Conservation (phyloP, 2,888 invertebrate species). For the Hydropsyche betteni region DNA sequence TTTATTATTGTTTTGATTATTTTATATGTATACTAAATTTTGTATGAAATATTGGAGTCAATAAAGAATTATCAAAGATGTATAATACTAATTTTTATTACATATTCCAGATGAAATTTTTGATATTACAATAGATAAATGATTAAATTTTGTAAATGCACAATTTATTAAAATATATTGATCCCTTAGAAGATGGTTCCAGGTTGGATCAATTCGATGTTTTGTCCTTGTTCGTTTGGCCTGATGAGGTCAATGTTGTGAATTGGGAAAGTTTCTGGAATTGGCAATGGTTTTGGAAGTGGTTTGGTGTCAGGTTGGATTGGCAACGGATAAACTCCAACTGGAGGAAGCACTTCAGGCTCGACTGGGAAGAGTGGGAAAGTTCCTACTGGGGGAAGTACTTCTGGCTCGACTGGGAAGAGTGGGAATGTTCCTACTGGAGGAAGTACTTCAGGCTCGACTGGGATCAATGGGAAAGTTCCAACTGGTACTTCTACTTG, state of each 20-base stretch:
- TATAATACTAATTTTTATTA: not conserved
- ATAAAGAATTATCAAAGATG: not conserved
- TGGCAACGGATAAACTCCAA: slow-evolving; percentile 9
- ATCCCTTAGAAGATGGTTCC: not conserved
- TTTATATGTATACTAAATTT: slow-evolving; percentile 13
- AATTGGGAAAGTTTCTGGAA: slow-evolving; percentile 7
- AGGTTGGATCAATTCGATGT: slow-evolving; percentile 5
- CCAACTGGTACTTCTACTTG: slow-evolving; percentile 4
- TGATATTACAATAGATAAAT: too few species aligned
- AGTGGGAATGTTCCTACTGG: not conserved
- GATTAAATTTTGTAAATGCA: too few species aligned
- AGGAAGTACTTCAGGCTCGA: not conserved
- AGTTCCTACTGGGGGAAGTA: not conserved
- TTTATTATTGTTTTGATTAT: slow-evolving; percentile 28
- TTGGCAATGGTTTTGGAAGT: slow-evolving; percentile 3
- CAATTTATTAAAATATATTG: too few species aligned
- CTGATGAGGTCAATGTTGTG: not conserved
- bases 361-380: slow-evolving; percentile 31
- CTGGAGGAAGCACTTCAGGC: slow-evolving; percentile 12
- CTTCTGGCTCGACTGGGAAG: not conserved
- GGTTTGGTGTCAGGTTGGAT: not conserved
- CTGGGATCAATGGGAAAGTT: slow-evolving; percentile 20
- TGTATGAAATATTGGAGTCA: slow-evolving; percentile 17
- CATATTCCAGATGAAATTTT: too few species aligned
- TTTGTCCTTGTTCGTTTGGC: slow-evolving; percentile 8